Base-by-base conservation (phyloP, 1,140 invertebrate species). In the Pogonognathellus flavescens region DNA sequence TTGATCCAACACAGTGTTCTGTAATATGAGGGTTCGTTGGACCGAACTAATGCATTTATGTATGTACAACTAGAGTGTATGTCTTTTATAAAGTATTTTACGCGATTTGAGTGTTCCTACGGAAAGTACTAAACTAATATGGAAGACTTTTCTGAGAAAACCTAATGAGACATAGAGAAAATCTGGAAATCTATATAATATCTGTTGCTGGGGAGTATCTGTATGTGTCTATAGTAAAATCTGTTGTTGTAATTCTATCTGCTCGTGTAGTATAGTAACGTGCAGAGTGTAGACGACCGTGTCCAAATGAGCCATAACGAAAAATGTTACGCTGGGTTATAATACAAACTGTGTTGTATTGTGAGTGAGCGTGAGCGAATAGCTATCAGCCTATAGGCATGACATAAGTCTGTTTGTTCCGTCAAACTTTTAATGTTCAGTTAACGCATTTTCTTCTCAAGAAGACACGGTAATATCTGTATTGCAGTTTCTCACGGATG, bases 401-500 rank as follows among this genome's bases (percentile, higher is more conserved):
- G 31, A 41, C 31, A 41, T 41, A 41, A 66, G 62, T 66, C 22
- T 25, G 25, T 66, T 66, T 66, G 62, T 66, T 25, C 22, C 25
- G 62, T 10, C 9, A 13, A 11, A 8, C 25, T 16, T 76, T 76
- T 50, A 49, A 76, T 76, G 70, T 76, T 41, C 13, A 76, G 62
- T 66, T 66, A 60, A 60, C 59, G 22, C 20, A 31, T 10, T 66
- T 10, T 41, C 31, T 41, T 41, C n/a, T 57, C 53, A 57, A n/a
- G 14, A n/a, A 62, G 13, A 62, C 22, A 76, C 25, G 31, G 49
- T 76, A 76, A 76, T 76, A 11, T 20, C 22, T 25, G 20, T 66
- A 76, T 76, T 76, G 70, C 70, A 76, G 70, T 76, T 76, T 76
- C 70, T 76, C 70, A 76, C 70, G 70, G 70, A 76, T 76, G 49